Evolutionary conservation across 2,888 invertebrate genomes (phyloP).

Genomic region (Aethes cnicana): DNA sequence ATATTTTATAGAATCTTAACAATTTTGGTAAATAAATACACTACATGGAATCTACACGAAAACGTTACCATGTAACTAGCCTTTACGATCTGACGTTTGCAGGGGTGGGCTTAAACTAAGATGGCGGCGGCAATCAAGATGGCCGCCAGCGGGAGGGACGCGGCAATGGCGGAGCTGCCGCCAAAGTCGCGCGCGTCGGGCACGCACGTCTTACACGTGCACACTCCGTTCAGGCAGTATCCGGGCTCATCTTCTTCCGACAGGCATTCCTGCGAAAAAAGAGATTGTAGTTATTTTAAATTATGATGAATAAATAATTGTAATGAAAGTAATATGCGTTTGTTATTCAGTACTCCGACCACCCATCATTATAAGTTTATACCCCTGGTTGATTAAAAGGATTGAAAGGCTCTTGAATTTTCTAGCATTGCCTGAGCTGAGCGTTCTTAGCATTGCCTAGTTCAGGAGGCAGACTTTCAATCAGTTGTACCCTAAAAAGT

Average conservation of each 20-base stretch:
- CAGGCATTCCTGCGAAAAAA: slow-evolving; percentile 68
- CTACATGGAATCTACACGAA: neutral
- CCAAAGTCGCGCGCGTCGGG: slow-evolving; percentile 70
- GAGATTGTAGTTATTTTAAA: neutral
- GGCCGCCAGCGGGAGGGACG: slow-evolving; percentile 48
- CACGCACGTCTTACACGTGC: slow-evolving; percentile 72
- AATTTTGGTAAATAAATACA: neutral
- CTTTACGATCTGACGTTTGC: neutral
- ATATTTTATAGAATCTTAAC: no score
- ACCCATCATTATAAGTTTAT: no score
- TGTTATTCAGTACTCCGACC: no score
- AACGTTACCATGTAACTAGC: neutral
- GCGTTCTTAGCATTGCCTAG: no score
- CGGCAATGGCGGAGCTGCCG: slow-evolving; percentile 51
- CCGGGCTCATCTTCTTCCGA: slow-evolving; percentile 74
- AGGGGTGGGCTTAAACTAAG: slow-evolving; percentile 51
- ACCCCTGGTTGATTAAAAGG: no score
- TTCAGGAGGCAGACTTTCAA: no score
- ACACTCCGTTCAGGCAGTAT: slow-evolving; percentile 67
- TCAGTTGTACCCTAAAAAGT: no score
- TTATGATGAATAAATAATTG: neutral
- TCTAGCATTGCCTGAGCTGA: no score
- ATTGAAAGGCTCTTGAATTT: no score
- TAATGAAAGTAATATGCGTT: neutral
- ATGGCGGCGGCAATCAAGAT: slow-evolving; percentile 52